Base-by-base conservation (phyloP, 1,140 invertebrate genomes). In the Battus philenor region DNA sequence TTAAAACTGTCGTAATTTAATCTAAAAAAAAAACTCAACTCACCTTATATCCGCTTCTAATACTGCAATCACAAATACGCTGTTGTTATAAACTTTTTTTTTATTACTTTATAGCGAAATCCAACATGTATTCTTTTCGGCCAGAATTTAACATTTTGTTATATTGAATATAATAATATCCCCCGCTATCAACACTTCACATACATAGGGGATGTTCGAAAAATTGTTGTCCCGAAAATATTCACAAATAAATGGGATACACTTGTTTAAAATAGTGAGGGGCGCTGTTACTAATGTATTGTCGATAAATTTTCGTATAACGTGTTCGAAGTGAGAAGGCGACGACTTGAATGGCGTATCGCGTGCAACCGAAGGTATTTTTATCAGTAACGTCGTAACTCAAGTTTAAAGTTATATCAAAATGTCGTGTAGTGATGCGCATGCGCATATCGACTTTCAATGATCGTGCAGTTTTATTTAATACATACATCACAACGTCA, bases 81-180 rank as follows among this genome's bases (percentile, higher is more conserved):
- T n/a, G n/a, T n/a, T n/a, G n/a, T n/a, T n/a, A n/a, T n/a, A n/a
- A n/a, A n/a, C n/a, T n/a, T n/a, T n/a, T n/a, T 17, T 5, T 6
- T 4, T 33, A 30, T 60, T 65, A 61, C 54, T 61, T 61, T 55
- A 65, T 65, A 44, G 58, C 49, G 18, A 60, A 61, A 56, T 61
- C 54, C 51, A 58, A 38, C 38, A 58, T 61, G 60, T 58, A 54
- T 39, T 56, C 50, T 56, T 54, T 56, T 41, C 50, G 47, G 29
- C 17, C 51, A 24, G 55, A 52, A 49, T 55, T 55, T 65, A 54
- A 41, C 62, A 59, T 67, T 55, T 62, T 61, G 52, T 54, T 56
- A 46, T 6, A 18, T 36, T 36, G 17, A 8, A 36, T 24, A 34
- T 29, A 36, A 36, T 26, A 30, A 30, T 27, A 51, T 32, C 16